Percentiles rank a stretch among this genome's conserved stretches.
Conservation (phyloP, 92 coral and sea anemone species). For the Epizoanthus illoricatus region DNA sequence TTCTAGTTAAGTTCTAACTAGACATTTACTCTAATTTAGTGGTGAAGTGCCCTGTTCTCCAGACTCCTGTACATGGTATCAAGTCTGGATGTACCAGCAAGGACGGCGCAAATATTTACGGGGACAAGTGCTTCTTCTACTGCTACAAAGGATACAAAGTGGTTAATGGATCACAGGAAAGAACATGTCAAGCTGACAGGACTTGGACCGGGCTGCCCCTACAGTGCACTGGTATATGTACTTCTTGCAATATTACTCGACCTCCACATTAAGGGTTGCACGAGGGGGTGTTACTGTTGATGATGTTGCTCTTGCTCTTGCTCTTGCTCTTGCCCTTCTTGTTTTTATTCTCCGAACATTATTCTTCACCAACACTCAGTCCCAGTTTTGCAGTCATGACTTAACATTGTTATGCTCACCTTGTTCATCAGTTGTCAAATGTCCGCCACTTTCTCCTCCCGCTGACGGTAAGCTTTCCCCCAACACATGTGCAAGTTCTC, state of each 20-base stretch:
- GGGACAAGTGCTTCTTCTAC: constrained; percentile 47
- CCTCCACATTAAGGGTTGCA: no score
- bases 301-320: no score
- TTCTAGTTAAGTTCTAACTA: not conserved
- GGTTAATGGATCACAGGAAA: constrained; percentile 44
- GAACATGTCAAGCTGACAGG: constrained; percentile 51
- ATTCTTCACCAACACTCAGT: no score
- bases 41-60: constrained; percentile 33
- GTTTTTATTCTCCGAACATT: no score
- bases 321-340: no score
- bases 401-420: no score
- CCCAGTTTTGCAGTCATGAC: no score
- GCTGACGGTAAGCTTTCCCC: not conserved
- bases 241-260: no score
- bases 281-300: no score
- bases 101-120: constrained; percentile 4
- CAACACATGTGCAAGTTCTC: not conserved
- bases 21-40: not conserved
- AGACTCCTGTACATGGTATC: constrained; percentile 6
- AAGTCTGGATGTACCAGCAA: constrained; percentile 25
- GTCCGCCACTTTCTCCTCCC: not conserved
- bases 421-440: not conserved
- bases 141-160: constrained; percentile 45
- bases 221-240: constrained; percentile 48
- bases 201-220: constrained; percentile 51